phyloP scores from a whole-genome alignment of 2,888 invertebrate species.

The Resseliella maxima region DNA sequence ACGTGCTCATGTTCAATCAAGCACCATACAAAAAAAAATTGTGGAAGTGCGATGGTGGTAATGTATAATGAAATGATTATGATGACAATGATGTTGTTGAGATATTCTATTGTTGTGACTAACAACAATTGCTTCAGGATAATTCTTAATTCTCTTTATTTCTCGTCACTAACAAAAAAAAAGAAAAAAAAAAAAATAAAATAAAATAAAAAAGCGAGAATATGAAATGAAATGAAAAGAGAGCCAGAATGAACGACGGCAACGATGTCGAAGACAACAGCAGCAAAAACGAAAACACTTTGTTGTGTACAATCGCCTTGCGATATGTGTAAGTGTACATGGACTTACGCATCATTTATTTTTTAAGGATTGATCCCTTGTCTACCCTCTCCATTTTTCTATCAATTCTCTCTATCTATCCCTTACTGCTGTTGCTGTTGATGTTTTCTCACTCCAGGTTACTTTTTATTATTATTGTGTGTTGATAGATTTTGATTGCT shows the following conservation, averaged over 20 bases:
- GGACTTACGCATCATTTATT: slow-evolving; percentile 61
- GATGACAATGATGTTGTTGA: slow-evolving; percentile 56
- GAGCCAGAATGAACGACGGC: not conserved
- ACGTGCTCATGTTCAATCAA: slow-evolving; percentile 51
- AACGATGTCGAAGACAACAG: not conserved
- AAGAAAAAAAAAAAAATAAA: not conserved
- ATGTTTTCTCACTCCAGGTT: not conserved
- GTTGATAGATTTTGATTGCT: slow-evolving; percentile 53
- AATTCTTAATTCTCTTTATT: slow-evolving; percentile 58
- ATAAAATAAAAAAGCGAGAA: not conserved
- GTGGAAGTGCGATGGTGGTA: slow-evolving; percentile 54
- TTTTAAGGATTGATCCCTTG: slow-evolving; percentile 60
- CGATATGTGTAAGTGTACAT: slow-evolving; percentile 56
- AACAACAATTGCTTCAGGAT: slow-evolving; percentile 61
- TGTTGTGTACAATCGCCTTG: slow-evolving; percentile 16
- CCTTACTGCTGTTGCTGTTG: not conserved
- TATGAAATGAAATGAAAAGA: not conserved
- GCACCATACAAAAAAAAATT: slow-evolving; percentile 7
- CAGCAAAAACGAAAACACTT: slow-evolving; percentile 24
- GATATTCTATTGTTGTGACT: slow-evolving; percentile 61
- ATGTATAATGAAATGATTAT: slow-evolving; percentile 55
- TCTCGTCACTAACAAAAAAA: slow-evolving; percentile 26
- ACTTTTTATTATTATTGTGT: not conserved
- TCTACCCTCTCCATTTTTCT: slow-evolving; percentile 55
- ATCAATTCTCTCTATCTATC: slow-evolving; percentile 15